A percentile compares a stretch with the other conserved stretches of the same genome.
Conservation (phyloP, 2,797 vertebrate species). For the Craterocephalus amniculus region DNA sequence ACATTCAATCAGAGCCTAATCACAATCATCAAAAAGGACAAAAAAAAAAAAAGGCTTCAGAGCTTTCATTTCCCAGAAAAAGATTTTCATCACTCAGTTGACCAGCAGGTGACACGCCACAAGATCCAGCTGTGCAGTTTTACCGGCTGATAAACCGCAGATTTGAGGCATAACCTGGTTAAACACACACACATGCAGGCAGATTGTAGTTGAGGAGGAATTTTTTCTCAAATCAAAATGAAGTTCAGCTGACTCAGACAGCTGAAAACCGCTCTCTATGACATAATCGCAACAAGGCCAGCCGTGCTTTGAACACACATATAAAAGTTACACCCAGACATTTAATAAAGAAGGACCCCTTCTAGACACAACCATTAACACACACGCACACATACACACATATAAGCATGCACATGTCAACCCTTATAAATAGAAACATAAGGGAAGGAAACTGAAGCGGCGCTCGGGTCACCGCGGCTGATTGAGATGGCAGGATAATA, state of each 20-base stretch:
- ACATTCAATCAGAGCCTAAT: constrained; percentile 46
- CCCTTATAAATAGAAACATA: constrained; percentile 58
- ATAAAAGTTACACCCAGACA: constrained; percentile 2
- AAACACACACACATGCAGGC: constrained; percentile 14
- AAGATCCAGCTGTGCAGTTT: constrained; percentile 13
- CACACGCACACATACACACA: constrained; percentile 20
- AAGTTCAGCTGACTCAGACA: constrained; percentile 64
- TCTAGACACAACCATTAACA: constrained; percentile 13
- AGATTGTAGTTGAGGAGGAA: constrained; percentile 27
- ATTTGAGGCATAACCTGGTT: constrained; percentile 8
- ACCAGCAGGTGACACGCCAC: constrained; percentile 24
- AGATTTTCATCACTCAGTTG: constrained; percentile 6
- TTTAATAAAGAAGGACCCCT: constrained; percentile 6
- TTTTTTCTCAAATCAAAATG: constrained; percentile 57
- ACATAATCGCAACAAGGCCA: constrained; percentile 60
- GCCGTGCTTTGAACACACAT: constrained; percentile 51
- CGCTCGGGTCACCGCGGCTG: constrained; percentile 45
- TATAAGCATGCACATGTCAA: not conserved
- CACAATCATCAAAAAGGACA: constrained; percentile 25
- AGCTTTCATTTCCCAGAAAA: constrained; percentile 28
- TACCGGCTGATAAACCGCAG: constrained; percentile 11
- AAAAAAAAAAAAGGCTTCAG: constrained; percentile 6
- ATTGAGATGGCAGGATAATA: constrained; percentile 48
- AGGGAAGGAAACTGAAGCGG: constrained; percentile 37
- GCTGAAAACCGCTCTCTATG: constrained; percentile 73